Evolutionary conservation across 2,113 vertebrate genomes (phyloP), one percentile per base, ranked within the genome.

Genomic region (Pantherophis guttatus): DNA sequence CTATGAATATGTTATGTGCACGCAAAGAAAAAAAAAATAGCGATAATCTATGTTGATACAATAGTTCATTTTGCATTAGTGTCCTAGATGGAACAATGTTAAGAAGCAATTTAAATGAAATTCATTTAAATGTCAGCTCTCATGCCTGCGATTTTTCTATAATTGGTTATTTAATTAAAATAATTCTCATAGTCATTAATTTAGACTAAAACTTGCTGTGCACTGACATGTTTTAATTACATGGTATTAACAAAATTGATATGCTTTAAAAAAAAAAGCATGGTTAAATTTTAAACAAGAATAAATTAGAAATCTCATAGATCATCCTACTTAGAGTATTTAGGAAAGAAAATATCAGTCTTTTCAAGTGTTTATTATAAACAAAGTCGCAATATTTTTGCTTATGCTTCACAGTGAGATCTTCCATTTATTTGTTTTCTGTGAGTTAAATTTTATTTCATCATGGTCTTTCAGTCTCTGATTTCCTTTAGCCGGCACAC

Each of bases 151-250:
- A 99, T 99, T 99, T 99, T 99, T 99, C 99, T 99, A 98, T 99
- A 99, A 99, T 99, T 99, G 99, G 99, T 99, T 99, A 99, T 99
- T 99, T 99, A 99, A 99, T 99, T 99, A 99, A 99, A 99, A 99
- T 99, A 99, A 99, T 99, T 99, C 99, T 99, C 99, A 98, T 98
- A 99, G 98, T 99, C 99, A 99, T 99, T 99, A 99, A 99, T 99
- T 99, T 98, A 99, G 98, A 99, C 98, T 97, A 99, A 99, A 99
- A 99, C 99, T 99, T 99, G 99, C 99, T 99, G 98, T 99, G 98
- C 98, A 97, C 98, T 99, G 99, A 99, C 99, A 99, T 99, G 99
- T 99, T 99, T 99, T 99, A 99, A 99, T 99, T 99, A 99, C 99
- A 99, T 99, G 99, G 99, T 99, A 99, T 99, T 99, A 99, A 99